Evolutionary conservation across 2,888 invertebrate genomes (phyloP).

Genomic region (Malthinus seriepunctatus): DNA sequence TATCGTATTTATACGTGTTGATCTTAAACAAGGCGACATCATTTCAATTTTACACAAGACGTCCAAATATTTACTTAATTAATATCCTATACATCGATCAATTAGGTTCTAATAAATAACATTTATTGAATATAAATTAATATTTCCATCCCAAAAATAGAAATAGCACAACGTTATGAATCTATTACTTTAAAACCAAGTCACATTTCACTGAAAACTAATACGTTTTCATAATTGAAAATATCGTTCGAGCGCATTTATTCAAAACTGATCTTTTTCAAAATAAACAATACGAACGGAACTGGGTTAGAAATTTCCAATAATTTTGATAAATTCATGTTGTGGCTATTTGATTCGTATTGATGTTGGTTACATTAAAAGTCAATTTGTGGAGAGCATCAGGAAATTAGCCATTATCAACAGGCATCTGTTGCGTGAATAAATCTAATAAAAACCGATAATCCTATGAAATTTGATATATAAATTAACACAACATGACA

Average conservation of each 20-base stretch:
- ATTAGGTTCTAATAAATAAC: not conserved
- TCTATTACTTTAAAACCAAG: not conserved
- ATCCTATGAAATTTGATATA: no score
- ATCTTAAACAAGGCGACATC: not conserved
- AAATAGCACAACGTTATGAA: not conserved
- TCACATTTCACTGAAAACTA: constrained; percentile 4
- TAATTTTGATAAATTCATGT: no score
- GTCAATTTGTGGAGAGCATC: constrained; percentile 1
- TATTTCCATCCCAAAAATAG: no score
- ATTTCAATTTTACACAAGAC: not conserved
- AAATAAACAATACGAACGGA: not conserved
- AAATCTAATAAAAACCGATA: no score
- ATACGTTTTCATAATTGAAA: constrained; percentile 12
- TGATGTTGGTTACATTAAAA: not conserved
- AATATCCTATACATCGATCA: constrained; percentile 3
- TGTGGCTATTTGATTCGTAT: no score
- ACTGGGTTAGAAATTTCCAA: not conserved
- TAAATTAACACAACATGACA: no score
- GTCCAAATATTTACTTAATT: constrained; percentile 1
- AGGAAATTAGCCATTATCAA: not conserved
- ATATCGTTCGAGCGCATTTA: constrained; percentile 11
- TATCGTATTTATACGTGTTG: not conserved
- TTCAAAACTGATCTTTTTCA: not conserved
- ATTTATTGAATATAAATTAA: not conserved
- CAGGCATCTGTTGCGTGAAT: not conserved